Base-by-base conservation (phyloP, 2,888 invertebrate genomes). In the Pteria penguin region DNA sequence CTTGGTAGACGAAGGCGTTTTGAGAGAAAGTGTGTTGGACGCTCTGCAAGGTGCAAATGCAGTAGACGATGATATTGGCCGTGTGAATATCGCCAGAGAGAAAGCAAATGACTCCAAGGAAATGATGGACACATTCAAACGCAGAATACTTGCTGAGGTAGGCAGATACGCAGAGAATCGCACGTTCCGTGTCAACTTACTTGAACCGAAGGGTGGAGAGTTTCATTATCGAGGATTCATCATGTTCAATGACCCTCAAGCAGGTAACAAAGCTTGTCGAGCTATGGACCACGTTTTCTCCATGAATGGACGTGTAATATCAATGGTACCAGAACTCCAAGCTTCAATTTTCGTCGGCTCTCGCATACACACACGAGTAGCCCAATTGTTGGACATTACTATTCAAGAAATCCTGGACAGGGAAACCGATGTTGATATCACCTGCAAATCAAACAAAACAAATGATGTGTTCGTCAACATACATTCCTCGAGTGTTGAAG, bases 391-490 rank as follows among this genome's bases (percentile, higher is more conserved):
- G n/a, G 57, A 63, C 18, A 27, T 60, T 18, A 45, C 45, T 8
- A 45, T 8, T 22, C 55, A 65, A 18, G 4, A 8, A 14, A 32
- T 63, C 8, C 8, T 52, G 8, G 26, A 52, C 5, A 31, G 22
- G 4, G 68, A 57, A 52, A 26, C 52, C 0, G 58, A 29, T 11
- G 45, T 45, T 11, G 14, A 27, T 26, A 14, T 72, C 4, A 63
- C 32, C 4, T 33, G 65, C 4, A 73, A 52, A 52, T 24, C 32
- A 32, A 31, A 81, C 11, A 80, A 71, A 65, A 80, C 79, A 31
- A 84, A 82, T 36, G 77, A 83, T 31, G 27, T 76, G 22, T 55
- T 78, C 31, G 33, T 86, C 5, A 76, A 81, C 11, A 79, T 87
- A 0, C 72, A 78, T 24, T 72, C 83, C 8, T 67, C 73, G 4